A percentile compares a stretch with the other conserved stretches of the same genome.
These are phyloP conservation scores for Boloria euphrosyne DNA, from an alignment of 2,888 invertebrate species.

Conservation along the genomic window DNA sequence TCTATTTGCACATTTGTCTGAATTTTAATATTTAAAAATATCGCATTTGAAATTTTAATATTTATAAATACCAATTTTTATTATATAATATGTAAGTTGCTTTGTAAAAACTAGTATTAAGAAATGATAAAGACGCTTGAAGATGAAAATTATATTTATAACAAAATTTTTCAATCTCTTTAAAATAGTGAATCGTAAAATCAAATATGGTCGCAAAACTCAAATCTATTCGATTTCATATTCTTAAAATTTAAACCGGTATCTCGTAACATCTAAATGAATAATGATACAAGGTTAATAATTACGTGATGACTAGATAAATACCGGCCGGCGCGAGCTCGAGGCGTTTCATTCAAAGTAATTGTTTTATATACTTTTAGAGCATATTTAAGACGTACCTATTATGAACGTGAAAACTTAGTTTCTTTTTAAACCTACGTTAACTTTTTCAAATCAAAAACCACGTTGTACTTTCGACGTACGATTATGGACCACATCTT, in stretches of 20 bases:
- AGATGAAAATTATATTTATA: no score
- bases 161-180: background rate
- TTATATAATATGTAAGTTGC: no score
- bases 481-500: no score
- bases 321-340: conserved; percentile 2
- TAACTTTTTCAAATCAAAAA: no score
- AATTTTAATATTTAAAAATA: no score
- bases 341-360: conserved; percentile 9
- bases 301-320: conserved; percentile 20
- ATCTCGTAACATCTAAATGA: conserved; percentile 12
- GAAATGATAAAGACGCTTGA: no score
- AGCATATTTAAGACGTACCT: background rate
- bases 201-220: background rate
- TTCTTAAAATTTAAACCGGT: background rate
- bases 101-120: no score
- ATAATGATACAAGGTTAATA: conserved; percentile 4
- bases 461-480: no score
- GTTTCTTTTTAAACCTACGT: no score
- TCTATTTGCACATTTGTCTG: no score
- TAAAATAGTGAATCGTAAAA: background rate
- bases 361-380: conserved; percentile 6
- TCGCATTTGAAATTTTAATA: no score
- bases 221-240: background rate
- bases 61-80: no score
- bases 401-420: background rate